A percentile compares a stretch with the other conserved stretches of the same genome.
These are phyloP conservation scores for Caloenas nicobarica DNA, from an alignment of 2,113 vertebrate species.

Conservation along the genomic window DNA sequence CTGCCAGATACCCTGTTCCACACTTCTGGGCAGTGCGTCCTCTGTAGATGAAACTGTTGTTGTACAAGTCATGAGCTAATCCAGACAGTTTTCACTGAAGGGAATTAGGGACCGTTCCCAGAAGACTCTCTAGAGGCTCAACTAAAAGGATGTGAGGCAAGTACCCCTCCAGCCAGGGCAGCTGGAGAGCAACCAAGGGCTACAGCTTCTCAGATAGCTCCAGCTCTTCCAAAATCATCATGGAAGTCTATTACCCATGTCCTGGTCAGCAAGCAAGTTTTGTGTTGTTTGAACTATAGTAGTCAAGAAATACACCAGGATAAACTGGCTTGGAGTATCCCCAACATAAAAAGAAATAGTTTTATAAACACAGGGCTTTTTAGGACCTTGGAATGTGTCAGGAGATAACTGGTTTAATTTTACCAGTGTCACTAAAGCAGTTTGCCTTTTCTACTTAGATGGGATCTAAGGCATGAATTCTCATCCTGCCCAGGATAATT, in stretches of 20 bases:
- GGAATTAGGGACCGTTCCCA: not conserved
- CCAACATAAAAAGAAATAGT: not conserved
- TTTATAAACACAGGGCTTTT: not conserved
- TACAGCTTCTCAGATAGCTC: not conserved
- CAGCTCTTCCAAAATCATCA: not conserved
- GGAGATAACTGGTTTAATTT: not conserved
- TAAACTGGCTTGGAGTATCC: not conserved
- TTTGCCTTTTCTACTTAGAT: not conserved
- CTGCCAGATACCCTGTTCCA: not conserved
- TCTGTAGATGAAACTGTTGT: not conserved
- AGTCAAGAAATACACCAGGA: not conserved
- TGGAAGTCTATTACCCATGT: rapidly evolving
- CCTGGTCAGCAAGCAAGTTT: not conserved
- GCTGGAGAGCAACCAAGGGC: not conserved
- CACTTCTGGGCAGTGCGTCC: not conserved
- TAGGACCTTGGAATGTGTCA: not conserved
- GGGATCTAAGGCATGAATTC: not conserved
- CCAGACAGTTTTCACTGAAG: not conserved
- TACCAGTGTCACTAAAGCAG: not conserved
- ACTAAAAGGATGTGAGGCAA: not conserved
- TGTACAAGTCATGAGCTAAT: not conserved
- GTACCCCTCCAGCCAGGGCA: not conserved
- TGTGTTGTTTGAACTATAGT: not conserved
- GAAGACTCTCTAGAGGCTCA: not conserved
- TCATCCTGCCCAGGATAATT: not conserved